Evolutionary conservation across 2,797 vertebrate species (phyloP).

Genomic region (Mycteria americana): DNA sequence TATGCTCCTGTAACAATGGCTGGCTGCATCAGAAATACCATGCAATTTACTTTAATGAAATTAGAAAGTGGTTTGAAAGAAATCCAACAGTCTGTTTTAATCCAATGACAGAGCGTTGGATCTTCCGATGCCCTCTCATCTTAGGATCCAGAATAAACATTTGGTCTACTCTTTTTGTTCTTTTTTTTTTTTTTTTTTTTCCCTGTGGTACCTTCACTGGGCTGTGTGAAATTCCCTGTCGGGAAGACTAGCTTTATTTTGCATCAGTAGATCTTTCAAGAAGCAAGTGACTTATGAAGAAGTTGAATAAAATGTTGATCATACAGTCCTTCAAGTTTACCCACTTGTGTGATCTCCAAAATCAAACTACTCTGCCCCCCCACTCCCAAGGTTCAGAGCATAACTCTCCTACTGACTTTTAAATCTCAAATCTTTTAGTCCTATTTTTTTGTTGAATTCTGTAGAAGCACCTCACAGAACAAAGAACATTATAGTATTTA

Average conservation of each 20-base stretch:
- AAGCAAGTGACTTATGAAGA: slow-evolving; percentile 20
- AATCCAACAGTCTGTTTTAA: not conserved
- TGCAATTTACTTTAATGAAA: not conserved
- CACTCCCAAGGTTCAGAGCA: not conserved
- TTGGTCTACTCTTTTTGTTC: not conserved
- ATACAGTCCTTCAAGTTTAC: not conserved
- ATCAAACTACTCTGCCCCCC: not conserved
- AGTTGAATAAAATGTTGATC: slow-evolving; percentile 1
- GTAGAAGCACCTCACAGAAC: not conserved
- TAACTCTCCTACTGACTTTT: not conserved
- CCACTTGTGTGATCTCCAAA: not conserved
- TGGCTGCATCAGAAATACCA: not conserved
- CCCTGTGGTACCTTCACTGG: not conserved
- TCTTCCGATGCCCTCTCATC: not conserved
- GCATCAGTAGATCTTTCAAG: slow-evolving; percentile 14
- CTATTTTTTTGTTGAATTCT: not conserved
- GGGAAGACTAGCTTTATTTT: slow-evolving; percentile 29
- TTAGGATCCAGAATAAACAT: not conserved
- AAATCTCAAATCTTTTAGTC: not conserved
- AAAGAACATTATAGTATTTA: not conserved
- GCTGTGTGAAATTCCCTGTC: slow-evolving; percentile 8
- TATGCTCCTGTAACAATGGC: not conserved
- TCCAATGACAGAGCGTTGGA: not conserved
- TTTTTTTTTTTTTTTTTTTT: not conserved
- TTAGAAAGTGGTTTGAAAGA: not conserved